Conservation (phyloP, 1,140 invertebrate species). For the Oncopodura yosiiana region DNA sequence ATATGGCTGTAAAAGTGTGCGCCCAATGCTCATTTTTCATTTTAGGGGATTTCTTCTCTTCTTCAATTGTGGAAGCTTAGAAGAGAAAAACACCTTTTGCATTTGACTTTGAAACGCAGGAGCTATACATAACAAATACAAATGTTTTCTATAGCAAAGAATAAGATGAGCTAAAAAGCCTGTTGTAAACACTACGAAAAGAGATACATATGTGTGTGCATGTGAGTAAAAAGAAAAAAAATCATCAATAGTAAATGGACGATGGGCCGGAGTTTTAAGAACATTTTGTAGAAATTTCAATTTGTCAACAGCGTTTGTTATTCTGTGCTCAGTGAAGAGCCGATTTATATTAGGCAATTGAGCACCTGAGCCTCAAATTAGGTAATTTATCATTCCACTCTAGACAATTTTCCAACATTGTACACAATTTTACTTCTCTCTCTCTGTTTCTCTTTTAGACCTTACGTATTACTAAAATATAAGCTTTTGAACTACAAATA, state of each 20-base stretch:
- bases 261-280: too few species aligned
- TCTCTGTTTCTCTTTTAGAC: too few species aligned
- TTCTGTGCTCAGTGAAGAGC: conserved; percentile 30
- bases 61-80: neutral
- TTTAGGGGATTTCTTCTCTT: too few species aligned
- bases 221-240: too few species aligned
- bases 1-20: too few species aligned
- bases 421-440: too few species aligned
- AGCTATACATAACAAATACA: too few species aligned
- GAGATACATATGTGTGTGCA: too few species aligned
- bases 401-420: conserved; percentile 27
- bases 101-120: neutral
- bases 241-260: too few species aligned
- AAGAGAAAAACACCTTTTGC: conserved; percentile 1
- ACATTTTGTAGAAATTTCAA: conserved; percentile 28
- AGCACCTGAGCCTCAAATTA: conserved; percentile 37
- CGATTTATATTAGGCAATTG: conserved; percentile 37
- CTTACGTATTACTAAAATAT: too few species aligned
- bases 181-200: neutral
- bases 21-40: too few species aligned
- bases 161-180: conserved; percentile 9
- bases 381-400: conserved; percentile 36
- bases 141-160: conserved; percentile 7
- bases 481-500: too few species aligned
- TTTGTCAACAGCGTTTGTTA: conserved; percentile 35